A percentile compares a stretch with the other conserved stretches of the same genome.
Conservation (phyloP, 2,797 vertebrate species). For the Alexandromys oeconomus region DNA sequence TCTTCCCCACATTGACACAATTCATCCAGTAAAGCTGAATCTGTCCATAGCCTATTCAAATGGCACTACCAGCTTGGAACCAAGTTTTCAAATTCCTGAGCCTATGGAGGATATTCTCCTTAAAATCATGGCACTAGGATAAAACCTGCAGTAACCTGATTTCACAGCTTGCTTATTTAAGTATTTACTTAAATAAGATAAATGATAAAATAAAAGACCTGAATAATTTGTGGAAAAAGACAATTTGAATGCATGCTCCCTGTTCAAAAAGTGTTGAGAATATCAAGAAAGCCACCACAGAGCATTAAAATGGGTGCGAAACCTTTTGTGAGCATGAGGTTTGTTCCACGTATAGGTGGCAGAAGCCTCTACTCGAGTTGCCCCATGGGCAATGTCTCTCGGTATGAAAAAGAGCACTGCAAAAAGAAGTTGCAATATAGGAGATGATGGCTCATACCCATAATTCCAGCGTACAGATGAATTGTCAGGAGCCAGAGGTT, state of each 20-base stretch:
- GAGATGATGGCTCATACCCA: neutral
- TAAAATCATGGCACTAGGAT: neutral
- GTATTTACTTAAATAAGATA: neutral
- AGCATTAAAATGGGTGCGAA: no score
- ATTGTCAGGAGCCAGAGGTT: neutral
- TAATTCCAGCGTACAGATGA: neutral
- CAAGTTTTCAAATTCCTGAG: neutral
- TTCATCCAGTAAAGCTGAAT: neutral
- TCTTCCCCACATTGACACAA: neutral
- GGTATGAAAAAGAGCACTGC: neutral
- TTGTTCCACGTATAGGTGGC: neutral
- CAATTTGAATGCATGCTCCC: neutral
- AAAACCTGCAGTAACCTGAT: neutral
- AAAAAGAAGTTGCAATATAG: neutral
- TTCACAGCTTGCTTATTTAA: neutral
- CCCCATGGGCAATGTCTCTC: neutral
- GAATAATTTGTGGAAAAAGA: neutral
- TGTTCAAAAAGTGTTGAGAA: neutral
- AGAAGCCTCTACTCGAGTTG: neutral
- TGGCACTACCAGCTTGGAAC: neutral
- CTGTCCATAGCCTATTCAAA: no score
- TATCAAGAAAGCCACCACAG: neutral
- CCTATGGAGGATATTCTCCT: neutral
- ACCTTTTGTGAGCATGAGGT: no score
- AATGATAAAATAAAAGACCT: no score